Conservation (phyloP, 2,797 vertebrate species). For the Myripristis jacobus region DNA sequence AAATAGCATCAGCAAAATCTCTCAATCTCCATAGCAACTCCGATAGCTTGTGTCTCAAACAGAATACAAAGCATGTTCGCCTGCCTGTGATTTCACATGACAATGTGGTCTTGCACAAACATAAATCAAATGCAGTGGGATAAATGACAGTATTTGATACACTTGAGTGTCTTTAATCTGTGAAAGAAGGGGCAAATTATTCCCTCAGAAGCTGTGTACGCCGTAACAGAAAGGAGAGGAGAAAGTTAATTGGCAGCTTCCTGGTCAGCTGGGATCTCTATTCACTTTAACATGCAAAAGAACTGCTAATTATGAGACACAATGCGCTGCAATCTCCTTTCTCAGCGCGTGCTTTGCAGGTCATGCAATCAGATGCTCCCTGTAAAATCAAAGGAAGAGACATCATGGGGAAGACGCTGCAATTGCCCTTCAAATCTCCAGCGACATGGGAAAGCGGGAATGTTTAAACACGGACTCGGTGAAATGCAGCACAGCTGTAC, state of each 20-base stretch:
- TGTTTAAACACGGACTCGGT: conserved; percentile 49
- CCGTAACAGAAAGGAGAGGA: conserved; percentile 66
- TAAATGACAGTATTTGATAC: conserved; percentile 55
- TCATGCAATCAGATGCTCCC: conserved; percentile 74
- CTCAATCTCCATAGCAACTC: neutral
- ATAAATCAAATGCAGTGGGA: conserved; percentile 33
- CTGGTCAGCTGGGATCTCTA: conserved; percentile 80
- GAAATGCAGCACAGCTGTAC: conserved; percentile 3
- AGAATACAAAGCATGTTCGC: conserved; percentile 1
- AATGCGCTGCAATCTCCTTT: conserved; percentile 73
- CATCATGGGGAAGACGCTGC: conserved; percentile 45
- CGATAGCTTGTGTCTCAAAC: conserved; percentile 9
- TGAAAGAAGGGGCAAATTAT: conserved; percentile 63
- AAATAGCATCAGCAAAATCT: conserved; percentile 1
- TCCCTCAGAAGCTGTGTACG: conserved; percentile 62
- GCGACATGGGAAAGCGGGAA: conserved; percentile 21
- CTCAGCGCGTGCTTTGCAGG: conserved; percentile 75
- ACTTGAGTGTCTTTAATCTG: conserved; percentile 68
- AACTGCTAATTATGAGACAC: conserved; percentile 80
- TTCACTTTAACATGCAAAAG: conserved; percentile 82
- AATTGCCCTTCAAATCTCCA: conserved; percentile 58
- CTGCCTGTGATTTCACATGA: conserved; percentile 24
- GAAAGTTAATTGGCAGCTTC: conserved; percentile 82
- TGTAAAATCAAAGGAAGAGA: conserved; percentile 61
- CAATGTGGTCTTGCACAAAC: conserved; percentile 14